Conservation (phyloP, 2,888 invertebrate species). For the Nysson spinosus region DNA sequence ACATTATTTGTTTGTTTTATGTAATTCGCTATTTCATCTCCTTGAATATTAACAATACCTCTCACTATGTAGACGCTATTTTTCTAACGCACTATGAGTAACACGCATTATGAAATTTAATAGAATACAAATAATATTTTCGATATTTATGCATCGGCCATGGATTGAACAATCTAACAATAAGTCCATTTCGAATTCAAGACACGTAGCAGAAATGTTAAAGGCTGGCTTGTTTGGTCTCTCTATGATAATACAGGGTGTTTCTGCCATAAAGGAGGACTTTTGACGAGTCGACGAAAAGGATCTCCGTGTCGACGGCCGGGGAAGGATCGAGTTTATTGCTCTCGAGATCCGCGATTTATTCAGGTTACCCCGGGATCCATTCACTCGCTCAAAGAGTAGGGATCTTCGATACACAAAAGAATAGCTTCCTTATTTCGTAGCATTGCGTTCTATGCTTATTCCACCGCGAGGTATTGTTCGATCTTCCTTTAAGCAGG, state of each 20-base stretch:
- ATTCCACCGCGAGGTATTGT: conserved; percentile 54
- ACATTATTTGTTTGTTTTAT: too few species aligned
- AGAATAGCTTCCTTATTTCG: conserved; percentile 58
- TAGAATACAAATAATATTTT: not conserved
- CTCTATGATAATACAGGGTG: conserved; percentile 44
- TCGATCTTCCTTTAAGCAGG: conserved; percentile 19
- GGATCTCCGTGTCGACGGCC: conserved; percentile 42
- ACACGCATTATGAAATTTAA: too few species aligned
- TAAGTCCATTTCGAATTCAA: conserved; percentile 10
- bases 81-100: too few species aligned
- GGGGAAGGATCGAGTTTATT: conserved; percentile 53
- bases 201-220: conserved; percentile 15
- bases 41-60: too few species aligned
- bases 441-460: conserved; percentile 49
- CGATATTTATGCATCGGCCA: not conserved
- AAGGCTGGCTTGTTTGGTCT: conserved; percentile 20
- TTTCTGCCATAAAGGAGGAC: conserved; percentile 37
- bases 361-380: conserved; percentile 55
- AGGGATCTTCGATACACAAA: conserved; percentile 54
- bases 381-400: conserved; percentile 43
- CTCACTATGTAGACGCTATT: too few species aligned
- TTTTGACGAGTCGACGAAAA: conserved; percentile 45
- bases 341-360: conserved; percentile 52
- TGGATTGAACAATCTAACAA: not conserved
- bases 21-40: too few species aligned